Conservation (phyloP, 2,797 vertebrate species). For the Falco columbarius region DNA sequence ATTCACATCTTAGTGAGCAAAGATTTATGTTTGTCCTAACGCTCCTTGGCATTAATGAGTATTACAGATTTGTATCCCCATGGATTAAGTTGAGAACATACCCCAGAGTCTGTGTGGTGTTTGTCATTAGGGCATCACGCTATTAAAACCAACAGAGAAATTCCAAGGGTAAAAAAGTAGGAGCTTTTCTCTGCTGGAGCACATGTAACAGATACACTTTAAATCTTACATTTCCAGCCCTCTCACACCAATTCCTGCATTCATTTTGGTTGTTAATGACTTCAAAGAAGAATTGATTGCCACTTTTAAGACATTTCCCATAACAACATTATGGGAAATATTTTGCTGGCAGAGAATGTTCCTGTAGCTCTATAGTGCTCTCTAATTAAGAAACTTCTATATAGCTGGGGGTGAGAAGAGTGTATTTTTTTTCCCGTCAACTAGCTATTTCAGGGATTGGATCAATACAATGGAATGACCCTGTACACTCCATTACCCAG, state of each 20-base stretch:
- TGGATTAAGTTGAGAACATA: conserved; percentile 57
- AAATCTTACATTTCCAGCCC: background rate
- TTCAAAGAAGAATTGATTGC: conserved; percentile 26
- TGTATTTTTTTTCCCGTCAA: background rate
- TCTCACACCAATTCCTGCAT: background rate
- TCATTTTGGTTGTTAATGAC: background rate
- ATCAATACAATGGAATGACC: background rate
- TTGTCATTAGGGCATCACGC: conserved; percentile 50
- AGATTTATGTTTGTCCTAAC: conserved; percentile 56
- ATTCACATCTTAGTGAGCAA: conserved; percentile 45
- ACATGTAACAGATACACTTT: conserved; percentile 26
- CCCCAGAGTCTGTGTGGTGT: conserved; percentile 47
- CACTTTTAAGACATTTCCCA: conserved; percentile 23
- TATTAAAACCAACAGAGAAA: conserved; percentile 57
- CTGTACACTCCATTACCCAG: background rate
- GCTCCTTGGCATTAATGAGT: conserved; percentile 51
- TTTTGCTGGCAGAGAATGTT: background rate
- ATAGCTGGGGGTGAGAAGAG: background rate
- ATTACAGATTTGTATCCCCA: conserved; percentile 59
- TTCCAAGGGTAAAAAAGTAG: conserved; percentile 24
- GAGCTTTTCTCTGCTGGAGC: conserved; percentile 1
- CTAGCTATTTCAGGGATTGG: background rate
- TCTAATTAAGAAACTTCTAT: background rate
- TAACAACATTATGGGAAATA: background rate
- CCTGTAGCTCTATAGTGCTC: background rate